Evolutionary conservation across 2,113 vertebrate genomes (phyloP).

Genomic region (Bubo blakistoni): DNA sequence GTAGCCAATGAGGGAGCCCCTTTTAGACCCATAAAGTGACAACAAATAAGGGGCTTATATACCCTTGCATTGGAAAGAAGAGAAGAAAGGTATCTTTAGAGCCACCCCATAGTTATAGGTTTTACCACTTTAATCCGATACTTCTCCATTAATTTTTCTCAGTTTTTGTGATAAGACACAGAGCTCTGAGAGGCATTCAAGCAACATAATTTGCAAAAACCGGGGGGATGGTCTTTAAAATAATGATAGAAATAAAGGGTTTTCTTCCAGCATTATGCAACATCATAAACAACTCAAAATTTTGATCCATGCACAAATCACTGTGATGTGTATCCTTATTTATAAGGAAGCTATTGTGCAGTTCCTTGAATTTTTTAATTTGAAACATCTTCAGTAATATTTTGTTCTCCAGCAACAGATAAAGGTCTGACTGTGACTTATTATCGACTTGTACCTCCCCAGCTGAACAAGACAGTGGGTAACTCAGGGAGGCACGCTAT

Average conservation of each 20-base stretch:
- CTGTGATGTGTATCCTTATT: neutral
- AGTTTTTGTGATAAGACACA: neutral
- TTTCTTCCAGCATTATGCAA: neutral
- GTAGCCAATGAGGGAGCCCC: neutral
- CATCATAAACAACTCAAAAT: neutral
- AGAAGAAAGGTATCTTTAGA: neutral
- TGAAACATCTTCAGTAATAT: neutral
- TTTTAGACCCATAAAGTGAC: neutral
- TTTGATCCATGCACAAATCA: neutral
- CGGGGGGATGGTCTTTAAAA: neutral
- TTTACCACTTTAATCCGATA: neutral
- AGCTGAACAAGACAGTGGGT: neutral
- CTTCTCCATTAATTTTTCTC: neutral
- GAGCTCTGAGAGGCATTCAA: neutral
- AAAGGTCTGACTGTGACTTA: neutral
- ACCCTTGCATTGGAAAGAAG: neutral
- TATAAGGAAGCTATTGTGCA: neutral
- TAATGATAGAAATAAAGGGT: neutral
- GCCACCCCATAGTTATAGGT: neutral
- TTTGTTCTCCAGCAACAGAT: neutral
- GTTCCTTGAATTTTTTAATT: neutral
- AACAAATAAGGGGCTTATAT: neutral
- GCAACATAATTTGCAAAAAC: neutral
- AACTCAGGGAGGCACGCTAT: accelerated
- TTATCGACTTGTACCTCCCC: neutral